Conservation (phyloP, 2,888 invertebrate species). For the Anoncus sp. region DNA sequence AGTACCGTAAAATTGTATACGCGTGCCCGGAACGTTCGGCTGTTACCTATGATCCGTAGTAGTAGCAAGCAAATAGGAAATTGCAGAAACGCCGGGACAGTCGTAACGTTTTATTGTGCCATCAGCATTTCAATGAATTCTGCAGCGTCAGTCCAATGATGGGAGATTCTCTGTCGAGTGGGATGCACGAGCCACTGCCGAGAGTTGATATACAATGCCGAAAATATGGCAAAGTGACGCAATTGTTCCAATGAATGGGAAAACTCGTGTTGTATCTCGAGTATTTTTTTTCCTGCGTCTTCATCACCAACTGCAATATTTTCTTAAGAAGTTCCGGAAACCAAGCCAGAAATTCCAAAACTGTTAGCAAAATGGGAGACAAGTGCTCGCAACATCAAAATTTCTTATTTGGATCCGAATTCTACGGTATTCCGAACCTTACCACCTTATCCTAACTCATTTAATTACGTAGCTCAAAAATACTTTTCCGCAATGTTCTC, state of each 20-base stretch:
- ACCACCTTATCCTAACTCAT: constrained; percentile 72
- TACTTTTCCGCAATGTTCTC: constrained; percentile 40
- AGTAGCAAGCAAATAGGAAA: constrained; percentile 58
- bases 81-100: constrained; percentile 60
- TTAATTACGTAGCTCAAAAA: constrained; percentile 76
- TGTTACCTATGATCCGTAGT: constrained; percentile 57
- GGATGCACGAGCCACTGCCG: no score
- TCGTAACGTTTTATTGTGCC: constrained; percentile 67
- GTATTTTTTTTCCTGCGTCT: neutral
- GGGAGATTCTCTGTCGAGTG: neutral
- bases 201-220: neutral
- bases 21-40: constrained; percentile 18
- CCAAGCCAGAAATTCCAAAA: no score
- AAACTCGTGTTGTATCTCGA: neutral
- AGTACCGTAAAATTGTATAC: constrained; percentile 61
- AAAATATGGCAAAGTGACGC: no score
- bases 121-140: constrained; percentile 53
- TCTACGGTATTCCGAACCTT: neutral
- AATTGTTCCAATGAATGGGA: no score
- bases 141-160: constrained; percentile 1
- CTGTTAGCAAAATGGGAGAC: no score
- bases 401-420: no score
- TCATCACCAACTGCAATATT: no score
- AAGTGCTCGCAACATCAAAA: no score
- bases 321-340: no score